A percentile compares a stretch with the other conserved stretches of the same genome.
phyloP scores from a whole-genome alignment of 64 coral and sea anemone species.

The Acropora yongei region DNA sequence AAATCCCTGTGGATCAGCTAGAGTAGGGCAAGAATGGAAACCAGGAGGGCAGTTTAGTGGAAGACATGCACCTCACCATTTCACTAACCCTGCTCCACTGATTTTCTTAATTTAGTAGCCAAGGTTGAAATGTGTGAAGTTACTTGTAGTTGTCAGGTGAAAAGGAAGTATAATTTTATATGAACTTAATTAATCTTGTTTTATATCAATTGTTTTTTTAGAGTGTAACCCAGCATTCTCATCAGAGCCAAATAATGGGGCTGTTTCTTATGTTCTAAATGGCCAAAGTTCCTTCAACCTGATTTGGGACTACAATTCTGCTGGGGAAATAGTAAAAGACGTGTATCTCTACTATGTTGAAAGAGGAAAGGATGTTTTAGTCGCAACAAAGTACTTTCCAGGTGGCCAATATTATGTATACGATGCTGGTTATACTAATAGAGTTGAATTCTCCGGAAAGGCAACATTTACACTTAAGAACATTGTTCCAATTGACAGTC shows the following conservation, averaged over 20 bases:
- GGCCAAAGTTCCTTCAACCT: background rate
- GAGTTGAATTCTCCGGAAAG: background rate
- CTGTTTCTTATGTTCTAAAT: background rate
- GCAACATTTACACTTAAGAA: background rate
- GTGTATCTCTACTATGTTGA: background rate
- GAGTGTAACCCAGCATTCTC: background rate
- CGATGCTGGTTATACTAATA: background rate
- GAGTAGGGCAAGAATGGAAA: too few relatives aligned
- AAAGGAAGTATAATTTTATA: too few relatives aligned
- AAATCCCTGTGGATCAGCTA: too few relatives aligned
- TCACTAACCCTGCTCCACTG: too few relatives aligned
- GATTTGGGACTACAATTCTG: background rate
- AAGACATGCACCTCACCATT: too few relatives aligned
- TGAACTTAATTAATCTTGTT: too few relatives aligned
- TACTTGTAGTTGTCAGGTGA: too few relatives aligned
- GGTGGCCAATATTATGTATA: background rate
- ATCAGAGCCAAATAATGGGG: background rate
- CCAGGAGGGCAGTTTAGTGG: too few relatives aligned
- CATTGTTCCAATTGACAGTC: background rate
- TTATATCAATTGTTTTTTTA: background rate
- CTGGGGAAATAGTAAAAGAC: background rate
- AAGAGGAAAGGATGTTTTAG: background rate
- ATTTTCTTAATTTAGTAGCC: too few relatives aligned
- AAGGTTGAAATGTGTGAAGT: too few relatives aligned
- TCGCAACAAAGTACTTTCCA: background rate